Base-by-base conservation (phyloP, 2,113 vertebrate species). In the Misgurnus anguillicaudatus region DNA sequence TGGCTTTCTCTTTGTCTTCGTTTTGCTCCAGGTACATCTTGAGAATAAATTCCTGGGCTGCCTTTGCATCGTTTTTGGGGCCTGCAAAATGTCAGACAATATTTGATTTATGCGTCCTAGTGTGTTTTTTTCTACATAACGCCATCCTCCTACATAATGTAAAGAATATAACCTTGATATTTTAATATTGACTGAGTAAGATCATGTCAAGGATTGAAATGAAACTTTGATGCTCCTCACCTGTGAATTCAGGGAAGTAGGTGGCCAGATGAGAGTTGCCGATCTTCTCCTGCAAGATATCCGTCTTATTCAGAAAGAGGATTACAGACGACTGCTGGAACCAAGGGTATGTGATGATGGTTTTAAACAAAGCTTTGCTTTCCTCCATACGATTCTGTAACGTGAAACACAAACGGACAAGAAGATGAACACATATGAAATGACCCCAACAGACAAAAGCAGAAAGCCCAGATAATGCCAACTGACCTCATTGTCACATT, bases 401-500 rank as follows among this genome's bases (percentile, higher is more conserved):
- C 72, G n/a, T 48, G 39, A 19, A 1, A 61, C 51, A 63, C 19
- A 13, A 45, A 4, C 10, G 36, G 31, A 41, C 17, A 41, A 24
- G 5, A 55, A n/a, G 53, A n/a, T 48, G 60, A 19, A 31, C 24
- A 31, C 24, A 45, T 10, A 45, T 45, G 42, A 45, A 9, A 45
- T 45, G 10, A 45, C 7, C 42, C 7, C 5, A 45, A 45, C 42
- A 45, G 42, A 45, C 7, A 45, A 45, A 45, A 45, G 7, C 42
- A 45, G 10, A 45, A 31, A 21, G n/a, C 13, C 58, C 0, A 55
- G n/a, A 13, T 64, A 17, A n/a, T 9, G 53, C n/a, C 24, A 4
- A 42, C 94, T 93, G 88, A 98, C 98, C 95, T 98, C 98, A 67
- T 98, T 97, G 90, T 98, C 95, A 2, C 96, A 98, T 78, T 99